Base-by-base conservation (phyloP, 2,888 invertebrate species). In the Scrobipalpa atriplicella region DNA sequence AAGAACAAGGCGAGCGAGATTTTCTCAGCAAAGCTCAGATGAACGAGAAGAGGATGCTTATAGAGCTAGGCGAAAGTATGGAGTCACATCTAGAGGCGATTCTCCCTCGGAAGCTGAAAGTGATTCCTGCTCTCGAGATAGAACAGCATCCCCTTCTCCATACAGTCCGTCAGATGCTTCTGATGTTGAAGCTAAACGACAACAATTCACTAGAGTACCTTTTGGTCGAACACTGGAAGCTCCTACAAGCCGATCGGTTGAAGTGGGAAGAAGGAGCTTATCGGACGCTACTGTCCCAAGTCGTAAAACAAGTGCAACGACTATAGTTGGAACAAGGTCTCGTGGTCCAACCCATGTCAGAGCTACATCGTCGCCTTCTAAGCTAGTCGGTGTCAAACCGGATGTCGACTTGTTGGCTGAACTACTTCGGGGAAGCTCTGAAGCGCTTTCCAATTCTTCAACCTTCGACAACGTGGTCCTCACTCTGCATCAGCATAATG, bases 301-400 rank as follows among this genome's bases (percentile, higher is more conserved):
- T 75, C 90, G 95, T 58, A 95, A 95, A 82, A 93, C 94, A 61
- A 95, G 95, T 76, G 89, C 88, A n/a, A 85, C 87, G 68, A 81
- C 89, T 47, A 83, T 84, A 36, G 78, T 83, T 52, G 84, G 84
- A 67, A 79, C 80, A 7, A 86, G 89, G 67, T 84, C 92, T 75
- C 92, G 93, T 72, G 93, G 91, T 65, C 92, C 94, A 1, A 90
- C 94, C 29, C 96, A 96, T 84, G 96, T 96, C 73, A 88, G 96
- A 73, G 96, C 96, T 7, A 96, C 96, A 16, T 96, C 96, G 9
- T 96, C 96, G 73, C 96, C 96, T 41, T 96, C 96, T 18, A 96
- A 96, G 83, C 91, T 96, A 72, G 95, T 95, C 78, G 95, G 95
- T 69, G 90, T 90, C 66, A 87, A 89, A 69, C 87, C 91, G 6